A percentile compares a stretch with the other conserved stretches of the same genome.
These are phyloP conservation scores for Drosophila lacicola DNA, from an alignment of 2,888 invertebrate species.

Conservation along the genomic window DNA sequence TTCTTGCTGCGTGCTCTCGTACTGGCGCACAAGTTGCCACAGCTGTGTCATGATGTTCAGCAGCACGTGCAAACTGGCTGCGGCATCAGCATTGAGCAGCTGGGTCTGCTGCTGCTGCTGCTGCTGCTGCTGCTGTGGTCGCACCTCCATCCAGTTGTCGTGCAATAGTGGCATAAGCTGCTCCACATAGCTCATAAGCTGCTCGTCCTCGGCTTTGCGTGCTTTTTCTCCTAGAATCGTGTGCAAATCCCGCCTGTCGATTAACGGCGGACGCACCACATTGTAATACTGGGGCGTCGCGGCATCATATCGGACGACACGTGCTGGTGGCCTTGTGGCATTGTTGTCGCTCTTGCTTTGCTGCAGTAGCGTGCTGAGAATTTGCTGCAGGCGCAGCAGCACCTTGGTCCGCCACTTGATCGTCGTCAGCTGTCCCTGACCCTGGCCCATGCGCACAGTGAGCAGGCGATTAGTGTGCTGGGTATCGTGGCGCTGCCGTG, in stretches of 20 bases:
- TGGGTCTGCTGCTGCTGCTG: constrained; percentile 48
- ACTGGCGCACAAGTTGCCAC: constrained; percentile 86
- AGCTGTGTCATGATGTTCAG: constrained; percentile 88
- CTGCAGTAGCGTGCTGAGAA: constrained; percentile 85
- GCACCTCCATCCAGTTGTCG: constrained; percentile 94
- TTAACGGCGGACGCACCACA: constrained; percentile 19
- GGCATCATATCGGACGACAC: constrained; percentile 47
- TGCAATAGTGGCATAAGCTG: constrained; percentile 91
- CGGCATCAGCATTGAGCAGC: constrained; percentile 88
- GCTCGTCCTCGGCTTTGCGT: constrained; percentile 31
- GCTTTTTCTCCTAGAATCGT: constrained; percentile 32
- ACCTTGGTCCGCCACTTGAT: constrained; percentile 93
- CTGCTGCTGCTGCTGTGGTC: constrained; percentile 84
- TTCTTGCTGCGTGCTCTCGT: constrained; percentile 63
- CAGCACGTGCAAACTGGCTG: constrained; percentile 88
- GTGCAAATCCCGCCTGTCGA: constrained; percentile 32
- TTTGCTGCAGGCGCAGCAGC: constrained; percentile 89
- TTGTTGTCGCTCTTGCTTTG: constrained; percentile 32
- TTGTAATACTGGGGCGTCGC: constrained; percentile 62
- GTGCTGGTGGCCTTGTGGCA: background rate
- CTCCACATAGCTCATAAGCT: constrained; percentile 87
- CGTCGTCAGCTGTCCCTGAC: constrained; percentile 88
- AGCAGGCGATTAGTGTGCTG: constrained; percentile 89
- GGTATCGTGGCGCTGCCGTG: constrained; percentile 88
- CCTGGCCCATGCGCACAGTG: constrained; percentile 88